Conservation (phyloP, 2,797 vertebrate species). For the Mus minutoides region DNA sequence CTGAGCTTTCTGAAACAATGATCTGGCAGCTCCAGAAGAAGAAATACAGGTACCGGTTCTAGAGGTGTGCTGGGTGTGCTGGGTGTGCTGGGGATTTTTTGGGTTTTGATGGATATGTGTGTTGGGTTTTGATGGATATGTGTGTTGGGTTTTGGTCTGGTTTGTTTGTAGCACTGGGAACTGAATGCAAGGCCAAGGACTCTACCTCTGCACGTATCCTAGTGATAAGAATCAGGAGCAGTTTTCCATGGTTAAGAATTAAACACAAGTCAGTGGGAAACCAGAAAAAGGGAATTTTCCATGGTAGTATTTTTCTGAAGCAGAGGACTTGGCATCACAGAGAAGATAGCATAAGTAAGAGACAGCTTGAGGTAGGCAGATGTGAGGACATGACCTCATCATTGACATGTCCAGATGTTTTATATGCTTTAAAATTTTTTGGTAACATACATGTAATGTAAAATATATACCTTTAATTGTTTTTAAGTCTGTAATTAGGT, state of each 20-base stretch:
- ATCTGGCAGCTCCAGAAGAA: slow-evolving; percentile 98
- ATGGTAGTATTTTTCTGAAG: slow-evolving; percentile 15
- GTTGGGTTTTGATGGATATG: neutral
- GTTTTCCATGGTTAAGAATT: slow-evolving; percentile 30
- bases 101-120: slow-evolving; percentile 6
- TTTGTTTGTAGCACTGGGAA: neutral
- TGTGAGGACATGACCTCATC: neutral
- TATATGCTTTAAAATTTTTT: neutral
- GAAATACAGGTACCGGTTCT: slow-evolving; percentile 93
- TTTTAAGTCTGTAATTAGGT: neutral
- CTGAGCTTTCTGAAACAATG: slow-evolving; percentile 97
- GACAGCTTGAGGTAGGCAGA: neutral
- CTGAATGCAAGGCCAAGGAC: neutral
- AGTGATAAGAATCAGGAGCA: neutral
- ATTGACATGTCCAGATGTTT: neutral
- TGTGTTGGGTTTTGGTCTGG: neutral
- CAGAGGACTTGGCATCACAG: neutral
- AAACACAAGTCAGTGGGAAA: neutral
- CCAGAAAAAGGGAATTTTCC: neutral
- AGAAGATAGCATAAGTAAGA: neutral
- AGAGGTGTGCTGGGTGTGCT: neutral
- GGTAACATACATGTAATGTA: neutral
- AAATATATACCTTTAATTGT: neutral
- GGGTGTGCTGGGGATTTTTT: neutral
- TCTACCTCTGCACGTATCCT: neutral